Conservation (phyloP, 2,888 invertebrate species). For the Panopea generosa region DNA sequence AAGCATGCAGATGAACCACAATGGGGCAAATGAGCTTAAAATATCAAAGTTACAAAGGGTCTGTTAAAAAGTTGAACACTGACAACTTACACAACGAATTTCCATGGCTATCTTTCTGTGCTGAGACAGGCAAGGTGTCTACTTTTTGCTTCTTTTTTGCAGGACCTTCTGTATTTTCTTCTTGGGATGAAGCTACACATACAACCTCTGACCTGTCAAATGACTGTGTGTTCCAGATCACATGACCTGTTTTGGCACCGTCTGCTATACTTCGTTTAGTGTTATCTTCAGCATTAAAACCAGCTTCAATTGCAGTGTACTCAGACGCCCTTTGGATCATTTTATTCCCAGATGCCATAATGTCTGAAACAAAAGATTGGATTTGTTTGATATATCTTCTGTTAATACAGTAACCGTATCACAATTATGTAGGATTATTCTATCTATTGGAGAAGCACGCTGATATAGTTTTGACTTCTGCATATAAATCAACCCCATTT, state of each 20-base stretch:
- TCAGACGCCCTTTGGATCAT: conserved; percentile 31
- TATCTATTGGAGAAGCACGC: no score
- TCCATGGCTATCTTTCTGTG: conserved; percentile 70
- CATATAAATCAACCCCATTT: no score
- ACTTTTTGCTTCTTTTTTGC: conserved; percentile 55
- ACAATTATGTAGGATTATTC: no score
- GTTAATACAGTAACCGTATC: no score
- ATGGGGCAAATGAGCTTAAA: no score
- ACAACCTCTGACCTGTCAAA: conserved; percentile 77
- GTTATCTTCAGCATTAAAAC: no score
- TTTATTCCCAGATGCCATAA: conserved; percentile 38
- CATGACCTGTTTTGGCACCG: conserved; percentile 8
- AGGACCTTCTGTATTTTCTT: conserved; percentile 14
- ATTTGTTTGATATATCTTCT: no score
- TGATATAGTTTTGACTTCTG: no score
- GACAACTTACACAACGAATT: conserved; percentile 72
- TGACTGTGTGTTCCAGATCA: conserved; percentile 74
- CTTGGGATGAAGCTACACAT: conserved; percentile 36
- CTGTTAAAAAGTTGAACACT: no score
- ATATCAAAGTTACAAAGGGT: no score
- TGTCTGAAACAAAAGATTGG: conserved; percentile 44
- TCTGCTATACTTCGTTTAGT: no score
- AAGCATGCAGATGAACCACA: no score
- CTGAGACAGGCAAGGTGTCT: neutral
- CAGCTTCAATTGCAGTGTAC: neutral